Evolutionary conservation across 2,888 invertebrate genomes (phyloP), one percentile per base, ranked within the genome.

Genomic region (Hydraecia micacea): DNA sequence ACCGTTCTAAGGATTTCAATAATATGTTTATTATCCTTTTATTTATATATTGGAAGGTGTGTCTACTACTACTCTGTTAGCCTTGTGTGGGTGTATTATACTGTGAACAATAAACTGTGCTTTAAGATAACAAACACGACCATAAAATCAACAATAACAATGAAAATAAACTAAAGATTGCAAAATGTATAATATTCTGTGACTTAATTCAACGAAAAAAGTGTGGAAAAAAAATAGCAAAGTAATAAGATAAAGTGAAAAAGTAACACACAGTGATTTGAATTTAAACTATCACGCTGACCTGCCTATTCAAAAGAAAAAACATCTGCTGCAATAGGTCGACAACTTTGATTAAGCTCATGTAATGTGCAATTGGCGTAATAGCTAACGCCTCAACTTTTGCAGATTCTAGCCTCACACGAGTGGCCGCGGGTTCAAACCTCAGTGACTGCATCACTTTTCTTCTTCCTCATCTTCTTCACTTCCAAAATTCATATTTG

Each of bases 251-350:
- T 65, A 6, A 77, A 72, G 73, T 77, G 73, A 25, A 66, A 72
- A 77, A 72, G 76, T 77, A 66, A 66, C 66, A 66, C 55, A 55
- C 72, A 58, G 76, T 72, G 66, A 36, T 72, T 73, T 66, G 7
- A 77, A 72, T 46, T 36, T 72, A 0, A 65, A 58, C 76, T 0
- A 71, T 76, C 76, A 65, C 7, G 13, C 58, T n/a, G 21, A 9
- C 39, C 9, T 39, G 0, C 39, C 39, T 39, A 39, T 3, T 39
- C 9, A 39, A 39, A 55, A 2, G 32, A n/a, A 39, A 68, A 62
- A 36, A 28, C 4, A 28, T 68, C 15, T 49, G 75, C 32, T 25
- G 32, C 49, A 49, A 60, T 0, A 2, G 32, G 1, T 68, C 60
- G 11, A 32, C 25, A 74, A 74, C n/a, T 62, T 75, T 18, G 18